These are phyloP conservation scores for Ditylenchus weischeri DNA, from an alignment of 2,888 invertebrate genomes.

Conservation along the genomic window DNA sequence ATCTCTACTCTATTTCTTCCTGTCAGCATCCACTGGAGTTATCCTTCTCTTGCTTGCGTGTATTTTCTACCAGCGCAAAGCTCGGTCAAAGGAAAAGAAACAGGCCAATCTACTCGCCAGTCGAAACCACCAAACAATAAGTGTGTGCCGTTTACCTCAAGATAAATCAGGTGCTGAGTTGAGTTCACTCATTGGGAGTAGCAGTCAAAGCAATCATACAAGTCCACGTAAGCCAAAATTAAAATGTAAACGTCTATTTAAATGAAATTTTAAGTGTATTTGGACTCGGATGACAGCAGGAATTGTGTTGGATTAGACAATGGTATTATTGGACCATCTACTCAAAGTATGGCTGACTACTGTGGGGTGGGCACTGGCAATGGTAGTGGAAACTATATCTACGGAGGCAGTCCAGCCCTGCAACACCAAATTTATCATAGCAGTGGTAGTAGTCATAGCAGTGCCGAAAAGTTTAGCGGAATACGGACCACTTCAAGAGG, in stretches of 20 bases:
- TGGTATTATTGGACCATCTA: neutral
- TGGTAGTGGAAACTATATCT: neutral
- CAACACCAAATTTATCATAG: conserved; percentile 3
- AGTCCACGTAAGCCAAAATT: conserved; percentile 15
- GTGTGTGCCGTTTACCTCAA: conserved; percentile 8
- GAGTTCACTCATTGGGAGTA: conserved; percentile 32
- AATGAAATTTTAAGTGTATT: conserved; percentile 18
- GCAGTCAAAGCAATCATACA: conserved; percentile 30
- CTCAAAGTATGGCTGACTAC: neutral
- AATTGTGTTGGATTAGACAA: neutral
- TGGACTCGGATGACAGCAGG: conserved; percentile 26
- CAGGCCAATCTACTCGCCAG: neutral
- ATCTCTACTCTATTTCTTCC: conserved; percentile 42
- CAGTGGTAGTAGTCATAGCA: conserved; percentile 8
- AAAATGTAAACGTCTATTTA: neutral
- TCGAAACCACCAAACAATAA: conserved; percentile 5
- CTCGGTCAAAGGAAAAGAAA: neutral
- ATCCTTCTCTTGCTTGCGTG: conserved; percentile 46
- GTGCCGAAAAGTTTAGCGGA: neutral
- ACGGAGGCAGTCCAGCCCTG: neutral
- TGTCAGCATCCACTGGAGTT: conserved; percentile 43
- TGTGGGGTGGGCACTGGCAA: conserved; percentile 6
- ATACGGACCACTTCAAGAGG: neutral
- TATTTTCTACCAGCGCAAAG: conserved; percentile 38
- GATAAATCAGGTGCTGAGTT: conserved; percentile 22